These are phyloP conservation scores for Poeciliopsis paucimaculata DNA, from an alignment of 2,797 vertebrate species.

Conservation along the genomic window DNA sequence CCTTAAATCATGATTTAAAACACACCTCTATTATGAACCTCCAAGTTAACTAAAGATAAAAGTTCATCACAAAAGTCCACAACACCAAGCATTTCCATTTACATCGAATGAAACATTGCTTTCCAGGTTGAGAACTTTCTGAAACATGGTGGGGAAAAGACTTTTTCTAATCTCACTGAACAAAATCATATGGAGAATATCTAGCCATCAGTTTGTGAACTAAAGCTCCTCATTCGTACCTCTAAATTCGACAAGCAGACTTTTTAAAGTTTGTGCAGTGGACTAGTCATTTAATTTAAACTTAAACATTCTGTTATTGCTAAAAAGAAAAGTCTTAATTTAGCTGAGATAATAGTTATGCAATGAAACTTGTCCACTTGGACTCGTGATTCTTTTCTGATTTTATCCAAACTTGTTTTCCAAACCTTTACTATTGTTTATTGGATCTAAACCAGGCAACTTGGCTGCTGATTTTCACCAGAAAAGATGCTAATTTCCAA, in stretches of 20 bases:
- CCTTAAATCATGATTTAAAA: background rate
- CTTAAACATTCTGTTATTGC: background rate
- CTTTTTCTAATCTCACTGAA: too few relatives aligned
- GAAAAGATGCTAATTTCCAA: slow-evolving; percentile 28
- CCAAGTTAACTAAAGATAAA: background rate
- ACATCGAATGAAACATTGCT: background rate
- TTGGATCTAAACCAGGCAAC: slow-evolving; percentile 18
- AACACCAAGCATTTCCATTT: background rate
- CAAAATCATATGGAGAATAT: too few relatives aligned
- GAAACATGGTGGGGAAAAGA: background rate
- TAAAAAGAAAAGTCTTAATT: background rate
- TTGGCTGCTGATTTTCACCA: background rate
- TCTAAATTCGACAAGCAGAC: background rate
- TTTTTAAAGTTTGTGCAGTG: background rate
- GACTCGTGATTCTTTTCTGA: background rate
- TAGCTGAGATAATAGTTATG: background rate
- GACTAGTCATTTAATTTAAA: background rate
- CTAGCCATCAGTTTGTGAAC: background rate
- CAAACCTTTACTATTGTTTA: slow-evolving; percentile 1
- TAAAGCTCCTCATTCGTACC: too few relatives aligned
- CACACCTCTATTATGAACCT: background rate
- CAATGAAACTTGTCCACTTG: background rate
- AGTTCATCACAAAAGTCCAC: background rate
- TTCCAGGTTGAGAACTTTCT: background rate
- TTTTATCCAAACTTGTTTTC: background rate